Percentiles rank a stretch among this genome's conserved stretches.
Evolutionary conservation across 2,888 invertebrate species (phyloP).

Genomic region (Plebejus melissa): DNA sequence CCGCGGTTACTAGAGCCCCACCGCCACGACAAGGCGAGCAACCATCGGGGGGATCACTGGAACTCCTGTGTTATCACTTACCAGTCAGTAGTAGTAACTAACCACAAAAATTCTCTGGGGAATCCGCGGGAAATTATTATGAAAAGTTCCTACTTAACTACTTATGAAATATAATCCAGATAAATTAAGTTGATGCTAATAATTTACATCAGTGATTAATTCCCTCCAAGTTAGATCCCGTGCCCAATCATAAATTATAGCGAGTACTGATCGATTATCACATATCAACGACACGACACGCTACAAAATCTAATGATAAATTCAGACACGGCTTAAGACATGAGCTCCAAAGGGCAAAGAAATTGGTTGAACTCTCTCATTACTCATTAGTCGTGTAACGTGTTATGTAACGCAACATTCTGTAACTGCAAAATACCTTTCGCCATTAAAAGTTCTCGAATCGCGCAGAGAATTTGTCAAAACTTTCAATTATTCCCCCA

Average conservation of each 20-base stretch:
- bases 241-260: constrained; percentile 27
- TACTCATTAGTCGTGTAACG: not conserved
- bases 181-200: constrained; percentile 4
- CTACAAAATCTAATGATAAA: constrained; percentile 12
- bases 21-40: too few species aligned
- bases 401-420: not conserved
- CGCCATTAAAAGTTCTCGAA: not conserved
- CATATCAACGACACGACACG: constrained; percentile 10
- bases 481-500: not conserved
- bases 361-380: not conserved
- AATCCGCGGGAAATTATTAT: too few species aligned
- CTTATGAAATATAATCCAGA: not conserved
- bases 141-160: too few species aligned
- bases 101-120: not conserved
- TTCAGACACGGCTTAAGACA: constrained; percentile 13
- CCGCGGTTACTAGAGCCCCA: too few species aligned
- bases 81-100: too few species aligned
- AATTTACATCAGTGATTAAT: constrained; percentile 4
- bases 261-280: not conserved
- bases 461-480: not conserved
- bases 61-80: too few species aligned
- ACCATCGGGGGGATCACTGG: too few species aligned
- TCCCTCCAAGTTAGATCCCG: not conserved
- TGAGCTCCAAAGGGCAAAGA: not conserved
- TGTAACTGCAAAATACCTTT: not conserved